Evolutionary conservation across 2,888 invertebrate genomes (phyloP), one percentile per base, ranked within the genome.

Genomic region (Leucophenga montana): DNA sequence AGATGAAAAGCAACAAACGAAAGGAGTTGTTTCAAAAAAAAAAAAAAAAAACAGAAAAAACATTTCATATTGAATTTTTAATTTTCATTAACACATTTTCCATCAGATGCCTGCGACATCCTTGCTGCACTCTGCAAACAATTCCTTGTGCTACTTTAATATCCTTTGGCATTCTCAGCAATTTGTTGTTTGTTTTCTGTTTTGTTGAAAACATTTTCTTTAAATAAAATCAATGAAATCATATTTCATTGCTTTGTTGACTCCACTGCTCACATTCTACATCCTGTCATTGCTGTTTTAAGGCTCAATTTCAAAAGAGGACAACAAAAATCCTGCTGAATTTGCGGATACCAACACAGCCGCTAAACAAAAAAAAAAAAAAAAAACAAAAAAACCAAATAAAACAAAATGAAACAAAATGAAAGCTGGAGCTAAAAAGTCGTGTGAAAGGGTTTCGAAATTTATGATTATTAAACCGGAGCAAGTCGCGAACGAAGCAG

Each of bases 31-130:
- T 66, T 73, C 72, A 78, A 78, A 80, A 81, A 83, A 81, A 80
- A 80, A 80, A 81, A 81, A 83, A 81, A 80, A 81, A 79, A 79
- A 75, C 83, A 57, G 22, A 71, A 62, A 74, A 68, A 77, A 72
- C 78, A 74, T 81, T 81, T 81, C 80, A 82, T 82, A 84, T 83
- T 81, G 84, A 81, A 81, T 81, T 81, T 81, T 81, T 83, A 84
- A 81, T 81, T 82, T 81, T 81, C 81, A 81, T 81, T 81, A 81
- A 84, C 78, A 79, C 80, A 80, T 39, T 39, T 75, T 70, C 16
- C 31, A 73, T 71, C 64, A 64, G 64, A 39, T 1, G 39, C 1
- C 39, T 39, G 39, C 9, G 11, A 39, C 39, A 9, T 54, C 22
- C 22, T 54, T 16, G 5, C 6, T 18, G 9, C 6, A 54, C 11